Evolutionary conservation across 2,113 vertebrate genomes (phyloP), one percentile per base, ranked within the genome.

Genomic region (Beaufortia kweichowensis): DNA sequence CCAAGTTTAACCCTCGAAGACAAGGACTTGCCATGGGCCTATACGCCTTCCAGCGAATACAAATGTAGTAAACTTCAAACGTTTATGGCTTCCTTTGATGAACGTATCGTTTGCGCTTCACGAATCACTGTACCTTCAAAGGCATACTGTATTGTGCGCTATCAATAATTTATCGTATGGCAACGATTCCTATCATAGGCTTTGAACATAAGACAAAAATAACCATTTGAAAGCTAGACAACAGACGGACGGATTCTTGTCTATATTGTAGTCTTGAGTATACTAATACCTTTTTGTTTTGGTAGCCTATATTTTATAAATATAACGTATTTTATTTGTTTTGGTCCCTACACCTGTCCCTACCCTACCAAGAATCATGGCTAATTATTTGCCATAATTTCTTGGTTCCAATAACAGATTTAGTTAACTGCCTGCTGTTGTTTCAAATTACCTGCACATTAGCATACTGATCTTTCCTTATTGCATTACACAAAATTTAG

Each of bases 391-490:
- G 43, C 65, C 1, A 31, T 50, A 21, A 50, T 50, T 46, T 68
- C 43, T 29, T 12, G 26, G 43, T 46, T 50, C 26, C 41, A 66
- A 57, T 68, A 39, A 76, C 15, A 2, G 46, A 26, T 65, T 77
- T 74, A 8, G 19, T 53, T 78, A 66, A 79, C 85, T 86, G 80
- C 80, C 84, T 86, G 87, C 88, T 90, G 89, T 85, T 81, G 86
- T 87, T 89, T 87, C 87, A 87, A 91, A 86, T 92, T 89, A 88
- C 88, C 89, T 91, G 89, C 90, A 86, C 89, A 92, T 92, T 92
- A 91, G 90, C 67, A 70, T 90, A 90, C 88, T 87, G 91, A 91
- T 91, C 92, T 88, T 82, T 87, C 81, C 88, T 91, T 89, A 93
- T 92, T 91, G 91, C 89, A 90, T 91, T 91, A 89, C 87, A 84